Conservation (phyloP, 2,888 invertebrate genomes). For the Hypomecis atomaria region DNA sequence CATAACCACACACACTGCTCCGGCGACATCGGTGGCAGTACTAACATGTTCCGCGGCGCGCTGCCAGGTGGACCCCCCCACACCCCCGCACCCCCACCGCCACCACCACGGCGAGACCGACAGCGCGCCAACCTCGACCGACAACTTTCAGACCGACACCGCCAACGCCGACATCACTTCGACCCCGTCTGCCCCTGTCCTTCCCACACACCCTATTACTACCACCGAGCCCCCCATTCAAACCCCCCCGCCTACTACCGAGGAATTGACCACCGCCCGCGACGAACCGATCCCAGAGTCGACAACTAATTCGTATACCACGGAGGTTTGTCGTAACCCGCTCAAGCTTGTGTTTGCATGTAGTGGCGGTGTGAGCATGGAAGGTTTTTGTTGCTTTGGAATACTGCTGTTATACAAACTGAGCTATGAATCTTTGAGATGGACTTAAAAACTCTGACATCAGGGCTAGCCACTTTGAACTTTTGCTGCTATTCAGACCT, state of each 20-base stretch:
- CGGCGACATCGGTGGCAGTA: slow-evolving; percentile 69
- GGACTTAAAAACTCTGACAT: neutral
- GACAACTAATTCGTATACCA: slow-evolving; percentile 76
- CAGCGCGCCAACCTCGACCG: slow-evolving; percentile 71
- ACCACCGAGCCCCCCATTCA: slow-evolving; percentile 41
- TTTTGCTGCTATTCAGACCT: neutral
- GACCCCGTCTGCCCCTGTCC: slow-evolving; percentile 40
- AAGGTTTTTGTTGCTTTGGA: slow-evolving; percentile 33
- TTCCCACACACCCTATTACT: slow-evolving; percentile 31
- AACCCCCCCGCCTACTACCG: slow-evolving; percentile 53
- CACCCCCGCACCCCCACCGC: slow-evolving; percentile 73
- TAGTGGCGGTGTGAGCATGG: slow-evolving; percentile 53
- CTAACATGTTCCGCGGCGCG: slow-evolving; percentile 76
- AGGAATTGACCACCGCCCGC: slow-evolving; percentile 59
- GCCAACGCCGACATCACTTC: slow-evolving; percentile 59
- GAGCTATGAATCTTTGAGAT: neutral
- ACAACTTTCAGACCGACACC: slow-evolving; percentile 78
- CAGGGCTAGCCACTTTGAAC: neutral
- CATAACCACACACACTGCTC: slow-evolving; percentile 70
- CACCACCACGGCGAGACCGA: slow-evolving; percentile 76
- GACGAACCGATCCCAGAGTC: slow-evolving; percentile 68
- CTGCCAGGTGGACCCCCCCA: slow-evolving; percentile 66
- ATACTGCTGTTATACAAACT: slow-evolving; percentile 24
- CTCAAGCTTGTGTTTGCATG: slow-evolving; percentile 57
- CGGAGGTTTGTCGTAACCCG: slow-evolving; percentile 81